Evolutionary conservation across 2,113 vertebrate species (phyloP), one percentile per base, ranked within the genome.

Genomic region (Epinephelus cyanopodus): DNA sequence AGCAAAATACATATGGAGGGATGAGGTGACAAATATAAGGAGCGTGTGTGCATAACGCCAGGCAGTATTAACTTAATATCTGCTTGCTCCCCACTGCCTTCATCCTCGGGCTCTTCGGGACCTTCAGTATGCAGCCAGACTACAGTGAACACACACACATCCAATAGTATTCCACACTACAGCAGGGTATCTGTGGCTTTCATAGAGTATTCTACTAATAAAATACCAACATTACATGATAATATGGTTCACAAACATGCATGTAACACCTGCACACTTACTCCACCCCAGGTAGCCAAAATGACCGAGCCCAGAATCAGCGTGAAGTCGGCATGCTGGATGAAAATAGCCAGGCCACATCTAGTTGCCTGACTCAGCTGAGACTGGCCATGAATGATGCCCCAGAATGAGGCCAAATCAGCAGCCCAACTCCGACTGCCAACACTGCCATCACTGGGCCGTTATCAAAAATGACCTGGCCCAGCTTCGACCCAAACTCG

Each of bases 21-120:
- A 23, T 39, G 56, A 54, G 39, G 29, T 2, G 53, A 72, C 42
- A 83, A 73, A 82, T 68, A 60, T 23, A 60, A 27, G 47, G 54
- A 71, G 9, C 48, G 23, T 77, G 67, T 75, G 77, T 75, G 37
- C 18, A 66, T 23, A 60, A 13, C 25, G 70, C 42, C 70, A 69
- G 74, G 69, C 50, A 61, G 74, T 64, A 64, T 77, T 77, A 58
- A 39, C 27, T 61, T 71, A 68, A 52, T 86, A 69, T 84, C 29
- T 63, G 50, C 50, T 57, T 2, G 39, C 39, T 73, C 23, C 33
- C 50, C 42, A 21, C 76, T 74, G 70, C 61, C 4, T 68, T 78
- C 77, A 11, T 66, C 70, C 58, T 71, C 54, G 15, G 54, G 60
- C 66, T 81, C 65, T 71, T 18, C 71, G 37, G 12, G 72, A 71